phyloP scores from a whole-genome alignment of 1,140 invertebrate species.

The Bradynema listronoti region DNA sequence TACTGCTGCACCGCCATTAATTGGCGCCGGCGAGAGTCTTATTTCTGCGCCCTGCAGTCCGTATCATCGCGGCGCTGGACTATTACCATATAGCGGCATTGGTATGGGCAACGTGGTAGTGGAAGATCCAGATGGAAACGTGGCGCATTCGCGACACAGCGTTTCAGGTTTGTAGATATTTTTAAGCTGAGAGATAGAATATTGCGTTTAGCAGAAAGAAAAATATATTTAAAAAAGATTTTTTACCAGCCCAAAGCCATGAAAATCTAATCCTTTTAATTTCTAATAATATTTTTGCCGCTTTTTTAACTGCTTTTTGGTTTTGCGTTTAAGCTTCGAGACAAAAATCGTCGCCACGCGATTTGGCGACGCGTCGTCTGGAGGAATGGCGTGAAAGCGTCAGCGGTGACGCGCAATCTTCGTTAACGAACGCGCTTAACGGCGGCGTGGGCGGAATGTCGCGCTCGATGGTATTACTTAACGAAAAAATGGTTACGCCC shows the following conservation, averaged over 20 bases:
- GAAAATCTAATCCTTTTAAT: background rate
- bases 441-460: constrained; percentile 16
- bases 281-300: background rate
- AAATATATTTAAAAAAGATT: background rate
- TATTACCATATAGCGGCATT: background rate
- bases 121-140: constrained; percentile 1
- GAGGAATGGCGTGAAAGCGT: background rate
- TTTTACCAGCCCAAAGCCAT: background rate
- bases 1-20: background rate
- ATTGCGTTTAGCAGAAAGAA: background rate
- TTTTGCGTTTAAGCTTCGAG: background rate
- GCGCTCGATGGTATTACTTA: constrained; percentile 27
- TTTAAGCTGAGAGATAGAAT: background rate
- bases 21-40: background rate
- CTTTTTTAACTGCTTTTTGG: background rate
- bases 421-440: background rate
- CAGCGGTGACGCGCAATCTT: background rate
- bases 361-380: background rate
- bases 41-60: constrained; percentile 17
- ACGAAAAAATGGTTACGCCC: too few relatives aligned
- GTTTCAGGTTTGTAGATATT: constrained; percentile 12
- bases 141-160: background rate
- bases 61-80: background rate
- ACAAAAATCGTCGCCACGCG: background rate
- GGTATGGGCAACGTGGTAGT: constrained; percentile 3